Base-by-base conservation (phyloP, 2,888 invertebrate species). In the Diplazon laetatorius region DNA sequence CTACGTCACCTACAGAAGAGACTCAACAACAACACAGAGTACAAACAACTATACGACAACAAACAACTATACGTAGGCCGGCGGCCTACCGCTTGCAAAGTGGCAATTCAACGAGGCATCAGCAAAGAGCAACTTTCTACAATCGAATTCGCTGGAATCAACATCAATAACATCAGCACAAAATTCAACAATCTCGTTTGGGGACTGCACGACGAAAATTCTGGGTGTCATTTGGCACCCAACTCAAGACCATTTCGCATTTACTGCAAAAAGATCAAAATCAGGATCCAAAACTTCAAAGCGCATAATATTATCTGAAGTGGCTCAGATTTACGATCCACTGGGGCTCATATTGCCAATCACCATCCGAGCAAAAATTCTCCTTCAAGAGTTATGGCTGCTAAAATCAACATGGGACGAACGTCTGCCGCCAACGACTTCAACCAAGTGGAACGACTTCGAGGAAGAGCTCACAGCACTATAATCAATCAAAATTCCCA, bases 321-420 rank as follows among this genome's bases (percentile, higher is more conserved):
- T 57, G 2, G 68, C 73, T 5, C 14, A 46, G 18, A 3, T 46
- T 8, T 46, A 18, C 8, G 18, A 46, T 6, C 46, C 46, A 5
- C 46, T 46, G 16, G 46, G 46, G 14, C 18, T 3, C 4, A n/a
- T 46, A 16, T 16, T 5, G 2, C 46, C 46, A 5, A 8, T 46
- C 1, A 16, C 9, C 8, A 3, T 46, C 46, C 16, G n/a, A 0
- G 14, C 5, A 2, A 46, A 46, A 5, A 16, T 46, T 18, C 9
- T 46, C 16, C 16, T 46, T n/a, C 46, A 46, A 46, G 4, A 16
- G 3, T 9, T 14, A 0, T 46, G 46, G 18, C 1, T 16, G 16
- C 10, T 12, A 20, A 79, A 80, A 69, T 71, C 80, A 0, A 80
- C 73, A 9, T 78, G 80, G 70, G 60, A 71, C 16, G 52, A 79